Evolutionary conservation across 2,113 vertebrate genomes (phyloP).

Genomic region (Proterorhinus semilunaris): DNA sequence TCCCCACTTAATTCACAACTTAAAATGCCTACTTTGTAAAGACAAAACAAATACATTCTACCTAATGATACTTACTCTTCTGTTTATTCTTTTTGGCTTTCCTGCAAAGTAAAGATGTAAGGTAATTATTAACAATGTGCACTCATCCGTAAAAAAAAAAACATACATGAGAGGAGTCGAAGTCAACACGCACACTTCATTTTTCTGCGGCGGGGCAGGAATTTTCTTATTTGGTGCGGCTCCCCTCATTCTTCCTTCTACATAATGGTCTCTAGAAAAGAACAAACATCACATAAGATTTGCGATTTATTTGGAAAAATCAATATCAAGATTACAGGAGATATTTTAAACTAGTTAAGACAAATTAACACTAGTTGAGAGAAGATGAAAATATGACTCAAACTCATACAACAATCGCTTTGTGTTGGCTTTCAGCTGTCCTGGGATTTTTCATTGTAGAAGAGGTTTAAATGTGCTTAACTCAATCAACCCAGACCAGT

Average conservation of each 20-base stretch:
- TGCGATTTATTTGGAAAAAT: background rate
- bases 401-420: too few species aligned
- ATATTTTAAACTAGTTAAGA: too few species aligned
- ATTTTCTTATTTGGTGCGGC: slow-evolving; percentile 98
- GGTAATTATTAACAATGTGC: background rate
- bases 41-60: background rate
- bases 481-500: too few species aligned
- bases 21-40: too few species aligned
- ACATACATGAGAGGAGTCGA: background rate
- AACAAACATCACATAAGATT: background rate
- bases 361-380: too few species aligned
- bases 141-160: background rate
- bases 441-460: too few species aligned
- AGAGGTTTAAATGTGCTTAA: too few species aligned
- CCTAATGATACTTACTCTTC: slow-evolving; percentile 83
- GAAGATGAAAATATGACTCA: too few species aligned
- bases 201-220: slow-evolving; percentile 94
- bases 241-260: slow-evolving; percentile 99
- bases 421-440: too few species aligned
- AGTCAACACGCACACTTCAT: slow-evolving; percentile 84
- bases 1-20: too few species aligned
- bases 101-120: slow-evolving; percentile 67
- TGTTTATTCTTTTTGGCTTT: slow-evolving; percentile 99
- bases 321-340: too few species aligned
- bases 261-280: slow-evolving; percentile 93